These are phyloP conservation scores for Crax fasciolata DNA, from an alignment of 2,797 vertebrate species.

Conservation along the genomic window DNA sequence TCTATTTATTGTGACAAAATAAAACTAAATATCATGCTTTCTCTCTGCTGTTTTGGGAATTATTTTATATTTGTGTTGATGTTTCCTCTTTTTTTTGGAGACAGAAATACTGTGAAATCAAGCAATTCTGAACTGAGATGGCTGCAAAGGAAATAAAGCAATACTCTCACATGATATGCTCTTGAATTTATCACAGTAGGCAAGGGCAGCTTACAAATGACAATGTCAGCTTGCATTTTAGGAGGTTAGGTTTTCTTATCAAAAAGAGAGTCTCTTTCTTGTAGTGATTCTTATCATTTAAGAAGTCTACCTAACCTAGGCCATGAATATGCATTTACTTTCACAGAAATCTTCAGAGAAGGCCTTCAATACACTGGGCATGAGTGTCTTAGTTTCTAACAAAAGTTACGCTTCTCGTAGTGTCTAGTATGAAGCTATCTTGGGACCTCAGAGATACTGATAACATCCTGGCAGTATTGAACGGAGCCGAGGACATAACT, in stretches of 20 bases:
- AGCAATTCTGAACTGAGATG: neutral
- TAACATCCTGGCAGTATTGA: too few relatives aligned
- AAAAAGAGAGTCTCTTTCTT: fast-evolving
- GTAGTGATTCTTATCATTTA: neutral
- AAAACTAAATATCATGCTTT: neutral
- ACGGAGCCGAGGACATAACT: too few relatives aligned
- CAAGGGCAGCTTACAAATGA: neutral
- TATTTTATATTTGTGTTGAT: neutral
- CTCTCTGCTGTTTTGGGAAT: neutral
- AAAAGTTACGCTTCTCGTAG: too few relatives aligned
- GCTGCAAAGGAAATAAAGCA: neutral
- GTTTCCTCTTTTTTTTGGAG: neutral
- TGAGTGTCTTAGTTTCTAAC: too few relatives aligned
- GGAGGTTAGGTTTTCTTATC: neutral
- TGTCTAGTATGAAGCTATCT: too few relatives aligned
- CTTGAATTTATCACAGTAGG: neutral
- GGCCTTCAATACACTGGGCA: fast-evolving
- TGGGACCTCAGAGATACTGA: too few relatives aligned
- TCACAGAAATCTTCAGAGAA: neutral
- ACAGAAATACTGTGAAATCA: neutral
- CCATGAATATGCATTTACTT: neutral
- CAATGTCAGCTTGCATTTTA: neutral
- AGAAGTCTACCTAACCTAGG: neutral
- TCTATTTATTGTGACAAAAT: slow-evolving; percentile 25
- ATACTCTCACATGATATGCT: neutral